Percentiles rank a stretch among this genome's conserved stretches.
Evolutionary conservation across 1,140 invertebrate genomes (phyloP).

Genomic region (Pygmarrhopalites habei): DNA sequence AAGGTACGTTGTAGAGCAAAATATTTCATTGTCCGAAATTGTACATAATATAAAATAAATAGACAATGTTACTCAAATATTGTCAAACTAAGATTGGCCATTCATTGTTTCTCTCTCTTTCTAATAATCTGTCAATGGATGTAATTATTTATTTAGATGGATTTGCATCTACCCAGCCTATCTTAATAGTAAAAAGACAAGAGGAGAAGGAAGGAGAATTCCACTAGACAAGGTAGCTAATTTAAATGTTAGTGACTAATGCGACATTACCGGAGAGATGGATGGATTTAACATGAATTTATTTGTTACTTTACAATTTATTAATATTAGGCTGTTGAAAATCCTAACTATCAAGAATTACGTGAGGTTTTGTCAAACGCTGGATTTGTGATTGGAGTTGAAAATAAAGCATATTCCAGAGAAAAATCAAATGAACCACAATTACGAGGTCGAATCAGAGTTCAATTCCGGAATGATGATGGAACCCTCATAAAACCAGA

Average conservation of each 20-base stretch:
- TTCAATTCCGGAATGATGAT: slow-evolving; percentile 89
- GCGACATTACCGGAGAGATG: not conserved
- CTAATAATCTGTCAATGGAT: no score
- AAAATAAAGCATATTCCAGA: slow-evolving; percentile 89
- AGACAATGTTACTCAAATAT: no score
- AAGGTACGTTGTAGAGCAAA: no score
- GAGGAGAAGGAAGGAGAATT: slow-evolving; percentile 76
- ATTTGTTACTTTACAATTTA: no score
- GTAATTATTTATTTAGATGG: slow-evolving; percentile 60
- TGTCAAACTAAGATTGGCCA: no score
- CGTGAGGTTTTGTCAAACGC: slow-evolving; percentile 76
- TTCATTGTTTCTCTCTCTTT: no score
- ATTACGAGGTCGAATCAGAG: slow-evolving; percentile 75
- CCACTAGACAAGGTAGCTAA: slow-evolving; percentile 60
- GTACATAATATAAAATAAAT: no score
- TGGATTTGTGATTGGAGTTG: slow-evolving; percentile 77
- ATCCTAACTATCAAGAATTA: slow-evolving; percentile 90
- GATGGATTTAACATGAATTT: not conserved
- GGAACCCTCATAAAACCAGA: slow-evolving; percentile 64
- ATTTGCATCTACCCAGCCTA: slow-evolving; percentile 95
- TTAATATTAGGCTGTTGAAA: slow-evolving; percentile 80
- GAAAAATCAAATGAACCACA: slow-evolving; percentile 81
- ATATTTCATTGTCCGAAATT: no score
- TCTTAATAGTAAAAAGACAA: slow-evolving; percentile 85
- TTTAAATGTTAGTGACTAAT: slow-evolving; percentile 1